Conservation (phyloP, 1,140 invertebrate species). For the Microplitis mediator region DNA sequence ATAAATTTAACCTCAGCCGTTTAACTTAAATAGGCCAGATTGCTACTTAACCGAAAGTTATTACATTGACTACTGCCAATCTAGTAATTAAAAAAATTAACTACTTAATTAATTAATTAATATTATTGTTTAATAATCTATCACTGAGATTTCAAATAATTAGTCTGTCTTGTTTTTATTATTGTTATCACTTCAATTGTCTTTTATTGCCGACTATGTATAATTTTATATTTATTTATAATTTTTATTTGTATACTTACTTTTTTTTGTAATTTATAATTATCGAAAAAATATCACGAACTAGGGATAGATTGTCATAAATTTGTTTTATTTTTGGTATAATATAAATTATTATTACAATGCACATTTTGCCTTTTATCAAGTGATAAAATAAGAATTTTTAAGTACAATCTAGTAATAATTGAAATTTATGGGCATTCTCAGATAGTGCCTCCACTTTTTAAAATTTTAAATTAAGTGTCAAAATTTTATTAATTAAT, state of each 20-base stretch:
- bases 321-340: not conserved
- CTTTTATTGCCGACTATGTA: not conserved
- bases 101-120: too few relatives aligned
- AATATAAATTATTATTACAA: not conserved
- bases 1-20: not conserved
- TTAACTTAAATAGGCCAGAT: not conserved
- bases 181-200: not conserved
- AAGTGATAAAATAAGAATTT: not conserved
- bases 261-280: not conserved
- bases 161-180: not conserved
- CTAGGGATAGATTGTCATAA: not conserved
- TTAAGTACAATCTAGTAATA: conserved; percentile 15
- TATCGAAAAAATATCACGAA: not conserved
- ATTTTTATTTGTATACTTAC: not conserved
- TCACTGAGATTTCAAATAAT: not conserved
- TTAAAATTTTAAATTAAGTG: too few relatives aligned
- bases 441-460: too few relatives aligned
- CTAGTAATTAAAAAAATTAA: not conserved
- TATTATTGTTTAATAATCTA: not conserved
- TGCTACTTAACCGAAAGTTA: not conserved
- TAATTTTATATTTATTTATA: not conserved
- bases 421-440: not conserved
- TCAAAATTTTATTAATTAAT: too few relatives aligned
- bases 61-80: not conserved
- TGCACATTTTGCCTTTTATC: conserved; percentile 8